Base-by-base conservation (phyloP, 2,888 invertebrate genomes). In the Hypselothyrea guttata region DNA sequence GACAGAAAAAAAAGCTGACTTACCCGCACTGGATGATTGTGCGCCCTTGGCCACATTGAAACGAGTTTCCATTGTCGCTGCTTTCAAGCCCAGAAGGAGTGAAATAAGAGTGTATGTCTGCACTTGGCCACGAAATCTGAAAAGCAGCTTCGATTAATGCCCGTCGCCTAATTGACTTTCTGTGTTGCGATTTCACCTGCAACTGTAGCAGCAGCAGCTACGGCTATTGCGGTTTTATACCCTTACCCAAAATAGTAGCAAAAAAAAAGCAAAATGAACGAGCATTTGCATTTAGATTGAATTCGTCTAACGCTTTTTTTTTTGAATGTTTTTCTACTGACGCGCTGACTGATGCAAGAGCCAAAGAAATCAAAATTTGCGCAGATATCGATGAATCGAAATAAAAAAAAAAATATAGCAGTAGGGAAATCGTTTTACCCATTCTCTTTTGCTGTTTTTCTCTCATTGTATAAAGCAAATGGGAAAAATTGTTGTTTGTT, bases 281-380 rank as follows among this genome's bases (percentile, higher is more conserved):
- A 84, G 54, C 82, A 81, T 81, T 81, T 81, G 81, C 81, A 81
- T 81, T 81, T 81, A 81, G 81, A 81, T 81, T 81, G 81, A 74
- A 86, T 81, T 81, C 75, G 71, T 78, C 56, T 64, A 65, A 47
- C 51, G 52, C 54, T 28, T 15, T 46, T 42, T 51, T 58, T 55
- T 11, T 55, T 55, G 47, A 31, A 18, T 9, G 7, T 30, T 54
- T 37, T 37, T 12, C n/a, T 16, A 22, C 52, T 38, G 52, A 28
- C 34, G 35, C 47, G 52, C 42, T 79, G 77, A 79, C 46, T 60
- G 77, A 72, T 81, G 82, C 75, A 66, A 77, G n/a, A n/a, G 74
- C 66, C 52, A 67, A 74, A 57, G 75, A 78, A 84, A 84, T 78
- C 83, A 78, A 78, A 82, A 71, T 74, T 81, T 38, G 57, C 30